Conservation (phyloP, 2,888 invertebrate genomes). For the Tridacna crocea region DNA sequence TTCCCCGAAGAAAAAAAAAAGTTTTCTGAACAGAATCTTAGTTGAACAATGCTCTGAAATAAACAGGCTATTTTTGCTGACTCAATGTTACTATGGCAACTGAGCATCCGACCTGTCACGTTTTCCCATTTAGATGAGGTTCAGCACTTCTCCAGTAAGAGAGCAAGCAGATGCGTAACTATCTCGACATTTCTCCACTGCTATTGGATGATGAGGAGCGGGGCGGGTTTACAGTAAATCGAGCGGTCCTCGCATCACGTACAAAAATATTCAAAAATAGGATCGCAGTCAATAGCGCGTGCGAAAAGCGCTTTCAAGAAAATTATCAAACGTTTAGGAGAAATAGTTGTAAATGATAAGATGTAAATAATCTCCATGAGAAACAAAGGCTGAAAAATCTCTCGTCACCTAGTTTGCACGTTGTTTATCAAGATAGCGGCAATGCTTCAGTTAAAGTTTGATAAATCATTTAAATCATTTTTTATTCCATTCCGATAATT, state of each 20-base stretch:
- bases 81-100: constrained; percentile 5
- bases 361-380: not conserved
- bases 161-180: constrained; percentile 25
- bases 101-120: constrained; percentile 39
- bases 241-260: constrained; percentile 43
- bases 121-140: constrained; percentile 28
- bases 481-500: constrained; percentile 8
- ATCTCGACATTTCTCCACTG: constrained; percentile 17
- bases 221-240: constrained; percentile 41
- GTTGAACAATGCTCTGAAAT: not conserved
- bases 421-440: constrained; percentile 6
- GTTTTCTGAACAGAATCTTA: too few species aligned
- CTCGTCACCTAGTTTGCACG: constrained; percentile 25
- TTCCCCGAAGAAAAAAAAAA: too few species aligned
- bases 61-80: not conserved
- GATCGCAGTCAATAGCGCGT: constrained; percentile 41
- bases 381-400: constrained; percentile 1
- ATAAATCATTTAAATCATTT: constrained; percentile 13
- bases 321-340: not conserved
- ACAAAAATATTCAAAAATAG: constrained; percentile 31
- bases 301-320: constrained; percentile 33
- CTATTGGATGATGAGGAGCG: constrained; percentile 35
- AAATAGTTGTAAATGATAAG: constrained; percentile 2
- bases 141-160: constrained; percentile 44
- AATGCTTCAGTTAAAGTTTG: constrained; percentile 12